Conservation (phyloP, 2,888 invertebrate genomes). For the Tuta absoluta region DNA sequence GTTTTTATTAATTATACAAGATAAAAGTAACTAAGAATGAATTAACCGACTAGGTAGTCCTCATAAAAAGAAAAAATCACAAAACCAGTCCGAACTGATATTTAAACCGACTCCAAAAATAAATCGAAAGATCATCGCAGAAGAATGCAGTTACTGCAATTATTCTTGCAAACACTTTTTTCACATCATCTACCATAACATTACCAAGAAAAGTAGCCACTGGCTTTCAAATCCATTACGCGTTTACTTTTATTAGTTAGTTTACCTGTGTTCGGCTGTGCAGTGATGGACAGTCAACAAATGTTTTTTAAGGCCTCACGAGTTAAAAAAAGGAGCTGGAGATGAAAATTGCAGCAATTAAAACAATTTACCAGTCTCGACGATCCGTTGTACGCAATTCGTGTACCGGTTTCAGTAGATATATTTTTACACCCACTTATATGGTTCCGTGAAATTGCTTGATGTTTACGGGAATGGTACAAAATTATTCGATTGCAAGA, state of each 20-base stretch:
- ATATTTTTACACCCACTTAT: background rate
- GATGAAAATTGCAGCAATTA: constrained; percentile 30
- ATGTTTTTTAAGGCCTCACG: background rate
- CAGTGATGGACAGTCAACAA: background rate
- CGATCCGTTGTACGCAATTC: constrained; percentile 8
- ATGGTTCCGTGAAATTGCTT: background rate
- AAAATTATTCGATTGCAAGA: background rate
- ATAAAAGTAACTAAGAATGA: background rate
- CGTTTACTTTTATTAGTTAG: background rate
- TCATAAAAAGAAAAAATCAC: background rate
- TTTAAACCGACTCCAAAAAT: constrained; percentile 15
- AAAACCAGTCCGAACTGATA: constrained; percentile 12
- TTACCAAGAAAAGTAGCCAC: background rate
- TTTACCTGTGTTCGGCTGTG: background rate
- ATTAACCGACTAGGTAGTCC: background rate
- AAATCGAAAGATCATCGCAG: constrained; percentile 9
- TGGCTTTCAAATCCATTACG: background rate
- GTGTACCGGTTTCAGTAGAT: background rate
- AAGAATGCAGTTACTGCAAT: constrained; percentile 24
- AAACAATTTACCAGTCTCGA: constrained; percentile 27
- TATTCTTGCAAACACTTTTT: constrained; percentile 16
- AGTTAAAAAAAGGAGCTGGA: background rate
- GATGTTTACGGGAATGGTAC: background rate
- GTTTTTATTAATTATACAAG: background rate
- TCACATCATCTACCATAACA: background rate